phyloP scores from a whole-genome alignment of 2,113 vertebrate species.

The Tauraco erythrolophus region DNA sequence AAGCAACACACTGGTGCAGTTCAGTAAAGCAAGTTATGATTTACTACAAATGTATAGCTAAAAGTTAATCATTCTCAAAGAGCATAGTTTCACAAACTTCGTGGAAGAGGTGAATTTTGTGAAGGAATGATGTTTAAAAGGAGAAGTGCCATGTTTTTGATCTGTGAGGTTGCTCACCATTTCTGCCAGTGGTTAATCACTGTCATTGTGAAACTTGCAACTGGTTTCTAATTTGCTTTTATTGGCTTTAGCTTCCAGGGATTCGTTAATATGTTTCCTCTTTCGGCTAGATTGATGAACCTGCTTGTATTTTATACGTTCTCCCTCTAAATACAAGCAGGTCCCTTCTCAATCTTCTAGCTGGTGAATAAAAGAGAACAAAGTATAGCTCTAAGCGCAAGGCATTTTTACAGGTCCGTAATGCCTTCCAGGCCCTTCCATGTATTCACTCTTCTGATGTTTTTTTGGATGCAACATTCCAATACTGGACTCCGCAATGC shows the following conservation, averaged over 20 bases:
- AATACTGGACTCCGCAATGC: neutral
- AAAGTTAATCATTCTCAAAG: neutral
- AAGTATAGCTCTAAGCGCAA: neutral
- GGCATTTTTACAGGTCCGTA: neutral
- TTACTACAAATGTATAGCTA: neutral
- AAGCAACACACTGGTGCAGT: neutral
- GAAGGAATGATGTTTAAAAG: neutral
- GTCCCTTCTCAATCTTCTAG: neutral
- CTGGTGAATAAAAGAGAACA: neutral
- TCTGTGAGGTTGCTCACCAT: neutral
- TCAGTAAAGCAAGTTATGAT: neutral
- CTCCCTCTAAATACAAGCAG: neutral
- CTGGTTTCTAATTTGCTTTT: neutral
- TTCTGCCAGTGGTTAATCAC: neutral
- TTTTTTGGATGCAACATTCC: neutral
- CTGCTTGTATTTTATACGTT: neutral
- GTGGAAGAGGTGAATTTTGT: neutral
- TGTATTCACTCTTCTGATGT: neutral
- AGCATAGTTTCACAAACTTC: neutral
- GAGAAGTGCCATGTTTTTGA: neutral
- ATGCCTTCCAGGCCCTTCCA: neutral
- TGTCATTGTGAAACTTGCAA: neutral
- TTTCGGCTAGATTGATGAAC: neutral
- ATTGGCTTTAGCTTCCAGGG: neutral
- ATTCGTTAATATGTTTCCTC: neutral